Evolutionary conservation across 2,113 vertebrate species (phyloP).

Genomic region (Dicrurus megarhynchus): DNA sequence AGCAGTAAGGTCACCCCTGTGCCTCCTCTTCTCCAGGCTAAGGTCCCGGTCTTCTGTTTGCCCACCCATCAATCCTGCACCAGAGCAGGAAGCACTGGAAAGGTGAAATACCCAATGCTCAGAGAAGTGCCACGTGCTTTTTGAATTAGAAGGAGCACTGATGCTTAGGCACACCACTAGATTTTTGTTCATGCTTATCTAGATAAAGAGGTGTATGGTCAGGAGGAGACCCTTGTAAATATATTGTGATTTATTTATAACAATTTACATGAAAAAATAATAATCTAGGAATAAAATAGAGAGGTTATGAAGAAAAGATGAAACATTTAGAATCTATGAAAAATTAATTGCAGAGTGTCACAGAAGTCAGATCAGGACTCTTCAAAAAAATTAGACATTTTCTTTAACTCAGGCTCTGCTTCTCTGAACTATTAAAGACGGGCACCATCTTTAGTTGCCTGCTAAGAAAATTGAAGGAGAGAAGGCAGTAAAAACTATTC

Average conservation of each 20-base stretch:
- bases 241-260: background rate
- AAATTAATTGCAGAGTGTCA: background rate
- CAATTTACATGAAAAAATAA: background rate
- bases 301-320: background rate
- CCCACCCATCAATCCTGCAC: background rate
- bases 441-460: constrained; percentile 45
- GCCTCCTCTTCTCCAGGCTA: too few species aligned
- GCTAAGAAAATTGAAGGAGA: constrained; percentile 68
- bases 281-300: background rate
- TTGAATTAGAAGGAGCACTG: background rate
- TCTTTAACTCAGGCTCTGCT: background rate
- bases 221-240: background rate
- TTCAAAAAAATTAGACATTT: background rate
- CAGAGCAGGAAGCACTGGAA: background rate
- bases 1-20: background rate
- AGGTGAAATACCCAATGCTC: background rate
- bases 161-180: too few species aligned
- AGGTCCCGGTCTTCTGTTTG: background rate
- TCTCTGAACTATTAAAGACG: background rate
- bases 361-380: background rate
- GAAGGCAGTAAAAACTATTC: constrained; percentile 47
- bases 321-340: background rate
- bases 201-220: background rate
- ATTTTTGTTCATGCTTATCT: background rate
- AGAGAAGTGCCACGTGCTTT: background rate